Conservation (phyloP, 1,140 invertebrate genomes). For the Penaeus chinensis region DNA sequence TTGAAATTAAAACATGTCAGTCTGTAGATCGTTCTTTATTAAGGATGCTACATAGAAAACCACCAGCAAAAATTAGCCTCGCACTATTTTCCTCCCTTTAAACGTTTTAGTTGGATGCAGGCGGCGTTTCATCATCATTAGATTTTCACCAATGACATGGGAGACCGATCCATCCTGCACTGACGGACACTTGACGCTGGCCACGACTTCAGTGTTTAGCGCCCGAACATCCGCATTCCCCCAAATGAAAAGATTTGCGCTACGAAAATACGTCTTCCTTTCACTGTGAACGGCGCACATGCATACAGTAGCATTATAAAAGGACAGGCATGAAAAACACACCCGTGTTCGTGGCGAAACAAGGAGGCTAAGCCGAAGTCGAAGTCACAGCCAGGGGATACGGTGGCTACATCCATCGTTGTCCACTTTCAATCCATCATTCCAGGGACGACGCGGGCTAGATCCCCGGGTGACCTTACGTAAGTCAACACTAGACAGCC, state of each 20-base stretch:
- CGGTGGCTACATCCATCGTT: slow-evolving; percentile 58
- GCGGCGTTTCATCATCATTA: slow-evolving; percentile 60
- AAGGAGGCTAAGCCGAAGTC: neutral
- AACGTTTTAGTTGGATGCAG: slow-evolving; percentile 55
- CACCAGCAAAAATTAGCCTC: too few relatives aligned
- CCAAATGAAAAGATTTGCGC: neutral
- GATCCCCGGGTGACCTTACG: slow-evolving; percentile 59
- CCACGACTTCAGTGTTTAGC: slow-evolving; percentile 23
- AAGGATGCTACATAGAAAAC: too few relatives aligned
- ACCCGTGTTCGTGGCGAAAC: neutral
- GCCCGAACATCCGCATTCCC: neutral
- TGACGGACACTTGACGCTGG: slow-evolving; percentile 47
- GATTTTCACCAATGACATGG: slow-evolving; percentile 58
- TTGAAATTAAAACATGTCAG: too few relatives aligned
- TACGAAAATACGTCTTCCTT: too few relatives aligned
- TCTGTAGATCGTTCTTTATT: too few relatives aligned
- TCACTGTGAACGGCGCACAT: too few relatives aligned
- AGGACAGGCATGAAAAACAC: too few relatives aligned
- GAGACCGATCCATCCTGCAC: slow-evolving; percentile 54
- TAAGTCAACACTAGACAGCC: slow-evolving; percentile 57
- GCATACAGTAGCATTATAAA: too few relatives aligned
- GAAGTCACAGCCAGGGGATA: slow-evolving; percentile 24
- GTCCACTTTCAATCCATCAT: slow-evolving; percentile 61
- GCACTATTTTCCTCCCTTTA: slow-evolving; percentile 29
- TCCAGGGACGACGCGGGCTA: slow-evolving; percentile 48